phyloP scores from a whole-genome alignment of 2,797 vertebrate genomes.

The Rhinogobio ventralis region DNA sequence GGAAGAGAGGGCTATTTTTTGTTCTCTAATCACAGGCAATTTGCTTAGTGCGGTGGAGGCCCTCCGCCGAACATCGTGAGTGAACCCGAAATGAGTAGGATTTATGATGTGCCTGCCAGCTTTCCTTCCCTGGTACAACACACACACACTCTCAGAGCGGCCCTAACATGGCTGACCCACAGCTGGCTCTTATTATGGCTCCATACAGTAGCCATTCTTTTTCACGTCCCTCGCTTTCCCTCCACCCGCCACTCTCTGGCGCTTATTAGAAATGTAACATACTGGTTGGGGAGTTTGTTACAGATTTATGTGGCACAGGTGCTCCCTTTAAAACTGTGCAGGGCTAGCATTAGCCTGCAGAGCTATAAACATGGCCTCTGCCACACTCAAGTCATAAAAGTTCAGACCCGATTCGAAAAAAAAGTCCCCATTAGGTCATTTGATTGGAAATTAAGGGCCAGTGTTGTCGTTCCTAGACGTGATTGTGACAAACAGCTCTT shows the following conservation, averaged over 20 bases:
- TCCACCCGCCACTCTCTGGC: conserved; percentile 78
- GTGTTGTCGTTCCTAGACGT: conserved; percentile 33
- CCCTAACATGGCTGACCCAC: conserved; percentile 79
- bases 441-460: conserved; percentile 50
- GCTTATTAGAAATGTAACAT: conserved; percentile 93
- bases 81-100: conserved; percentile 70
- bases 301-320: conserved; percentile 92
- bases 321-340: conserved; percentile 73
- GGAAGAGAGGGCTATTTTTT: conserved; percentile 50
- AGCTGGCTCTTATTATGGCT: conserved; percentile 93
- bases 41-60: conserved; percentile 65
- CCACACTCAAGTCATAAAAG: conserved; percentile 52
- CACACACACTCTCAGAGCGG: conserved; percentile 44
- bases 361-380: conserved; percentile 54
- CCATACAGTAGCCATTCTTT: conserved; percentile 91
- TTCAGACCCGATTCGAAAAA: conserved; percentile 7
- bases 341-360: conserved; percentile 57
- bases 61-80: conserved; percentile 60
- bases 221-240: conserved; percentile 82
- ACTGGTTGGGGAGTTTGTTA: conserved; percentile 81
- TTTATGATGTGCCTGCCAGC: conserved; percentile 76
- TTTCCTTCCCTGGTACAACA: conserved; percentile 69
- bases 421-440: conserved; percentile 42
- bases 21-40: conserved; percentile 69
- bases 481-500: conserved; percentile 20